These are phyloP conservation scores for Aselliscus stoliczkanus DNA, from an alignment of 2,797 vertebrate species.

Conservation along the genomic window DNA sequence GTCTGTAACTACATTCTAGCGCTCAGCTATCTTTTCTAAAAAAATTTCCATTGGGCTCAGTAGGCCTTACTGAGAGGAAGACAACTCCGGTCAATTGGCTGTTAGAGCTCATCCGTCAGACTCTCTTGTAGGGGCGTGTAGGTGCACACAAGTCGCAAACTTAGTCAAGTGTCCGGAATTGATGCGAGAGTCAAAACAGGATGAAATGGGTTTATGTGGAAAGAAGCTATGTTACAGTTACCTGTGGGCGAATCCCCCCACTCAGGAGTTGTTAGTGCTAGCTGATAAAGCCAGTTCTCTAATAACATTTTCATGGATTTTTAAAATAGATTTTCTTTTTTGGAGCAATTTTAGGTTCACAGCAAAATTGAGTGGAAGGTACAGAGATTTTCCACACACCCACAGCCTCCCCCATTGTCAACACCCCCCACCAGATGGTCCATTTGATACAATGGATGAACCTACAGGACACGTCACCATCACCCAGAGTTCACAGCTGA, in stretches of 20 bases:
- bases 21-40: not conserved
- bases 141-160: not conserved
- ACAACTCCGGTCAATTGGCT: not conserved
- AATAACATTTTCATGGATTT: not conserved
- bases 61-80: not conserved
- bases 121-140: not conserved
- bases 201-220: not conserved
- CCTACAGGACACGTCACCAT: not conserved
- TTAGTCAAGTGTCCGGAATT: not conserved
- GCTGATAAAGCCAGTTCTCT: not conserved
- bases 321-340: not conserved
- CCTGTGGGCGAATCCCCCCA: not conserved
- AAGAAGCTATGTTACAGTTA: not conserved
- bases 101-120: not conserved
- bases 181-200: not conserved
- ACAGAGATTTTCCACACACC: no score
- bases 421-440: not conserved
- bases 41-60: not conserved
- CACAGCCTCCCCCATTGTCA: fast-evolving
- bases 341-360: not conserved
- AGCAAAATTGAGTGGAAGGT: not conserved
- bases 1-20: not conserved
- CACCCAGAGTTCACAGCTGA: no score
- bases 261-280: not conserved
- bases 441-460: fast-evolving